phyloP scores from a whole-genome alignment of 2,797 vertebrate genomes.

The Enteromius anoplus region DNA sequence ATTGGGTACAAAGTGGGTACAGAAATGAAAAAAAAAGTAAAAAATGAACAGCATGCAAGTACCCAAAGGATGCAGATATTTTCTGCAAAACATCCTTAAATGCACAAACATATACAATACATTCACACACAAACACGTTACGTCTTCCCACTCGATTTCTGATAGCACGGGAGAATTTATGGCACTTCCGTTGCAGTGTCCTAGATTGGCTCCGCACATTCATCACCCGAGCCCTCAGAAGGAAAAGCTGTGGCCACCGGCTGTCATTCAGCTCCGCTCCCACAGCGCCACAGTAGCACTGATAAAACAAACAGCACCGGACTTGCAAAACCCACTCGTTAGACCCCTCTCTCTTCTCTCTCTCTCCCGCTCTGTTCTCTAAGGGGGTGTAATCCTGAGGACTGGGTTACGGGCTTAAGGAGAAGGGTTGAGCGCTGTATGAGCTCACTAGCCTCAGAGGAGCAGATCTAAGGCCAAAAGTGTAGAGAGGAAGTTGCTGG shows the following conservation, averaged over 20 bases:
- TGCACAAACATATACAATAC: constrained; percentile 10
- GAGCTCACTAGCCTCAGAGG: constrained; percentile 66
- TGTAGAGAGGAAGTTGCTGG: constrained; percentile 69
- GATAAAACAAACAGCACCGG: constrained; percentile 77
- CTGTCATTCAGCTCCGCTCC: constrained; percentile 78
- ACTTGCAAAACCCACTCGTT: constrained; percentile 67
- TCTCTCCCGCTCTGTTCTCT: constrained; percentile 59
- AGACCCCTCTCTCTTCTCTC: constrained; percentile 54
- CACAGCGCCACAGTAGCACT: constrained; percentile 70
- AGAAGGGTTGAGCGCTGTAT: constrained; percentile 64
- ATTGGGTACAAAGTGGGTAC: constrained; percentile 5
- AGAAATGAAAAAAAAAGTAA: constrained; percentile 14
- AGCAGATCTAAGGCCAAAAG: constrained; percentile 68
- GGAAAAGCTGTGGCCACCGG: constrained; percentile 77
- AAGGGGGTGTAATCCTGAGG: constrained; percentile 67
- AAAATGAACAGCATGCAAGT: not conserved
- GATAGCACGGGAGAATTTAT: constrained; percentile 82
- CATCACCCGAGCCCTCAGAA: constrained; percentile 80
- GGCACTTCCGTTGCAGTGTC: constrained; percentile 80
- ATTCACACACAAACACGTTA: constrained; percentile 50
- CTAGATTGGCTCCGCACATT: constrained; percentile 81
- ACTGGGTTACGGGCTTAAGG: constrained; percentile 67
- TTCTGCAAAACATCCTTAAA: not conserved
- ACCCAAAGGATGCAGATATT: not conserved
- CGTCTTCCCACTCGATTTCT: constrained; percentile 71